Base-by-base conservation (phyloP, 2,888 invertebrate genomes). In the Cenopis cana region DNA sequence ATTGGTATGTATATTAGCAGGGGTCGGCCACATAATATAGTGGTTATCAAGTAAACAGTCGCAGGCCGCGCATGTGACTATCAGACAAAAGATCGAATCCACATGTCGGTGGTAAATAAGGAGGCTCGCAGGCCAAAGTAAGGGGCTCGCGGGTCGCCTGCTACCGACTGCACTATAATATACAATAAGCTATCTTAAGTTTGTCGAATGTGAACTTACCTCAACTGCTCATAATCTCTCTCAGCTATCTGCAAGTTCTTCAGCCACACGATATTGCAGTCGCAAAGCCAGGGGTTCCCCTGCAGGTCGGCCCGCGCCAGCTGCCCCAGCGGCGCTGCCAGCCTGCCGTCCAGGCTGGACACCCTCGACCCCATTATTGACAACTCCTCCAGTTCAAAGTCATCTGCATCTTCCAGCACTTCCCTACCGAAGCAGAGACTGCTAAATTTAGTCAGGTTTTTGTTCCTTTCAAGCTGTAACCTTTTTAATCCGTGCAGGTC, bases 251-350 rank as follows among this genome's bases (percentile, higher is more conserved):
- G 92, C 41, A 93, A 76, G 9, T 81, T 66, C 76, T 89, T 89
- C 17, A 94, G 61, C 95, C 95, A 95, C 24, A 84, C 79, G 57
- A 96, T 85, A 18, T 91, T 87, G 79, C 96, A 96, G 77, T 96
- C 95, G 76, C 96, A 96, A 11, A 85, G 84, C 96, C 95, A 96
- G 0, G 94, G 94, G 81, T 96, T 96, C 0, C 94, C 93, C 76
- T 95, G 94, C 11, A 96, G 76, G 76, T 95, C 94, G 57, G 96
- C 74, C 52, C 86, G 79, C 0, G 85, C 73, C 1, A 93, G 80
- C 56, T 88, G 90, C 14, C 94, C 92, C 70, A 95, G 87, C n/a
- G 94, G 91, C 55, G 85, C 82, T 50, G 80, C 75, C 61, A 95
- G 79, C 24, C 85, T 87, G 29, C 82, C 76, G 24, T 89, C 88